Conservation (phyloP, 2,113 vertebrate genomes). For the Callionymus lyra region DNA sequence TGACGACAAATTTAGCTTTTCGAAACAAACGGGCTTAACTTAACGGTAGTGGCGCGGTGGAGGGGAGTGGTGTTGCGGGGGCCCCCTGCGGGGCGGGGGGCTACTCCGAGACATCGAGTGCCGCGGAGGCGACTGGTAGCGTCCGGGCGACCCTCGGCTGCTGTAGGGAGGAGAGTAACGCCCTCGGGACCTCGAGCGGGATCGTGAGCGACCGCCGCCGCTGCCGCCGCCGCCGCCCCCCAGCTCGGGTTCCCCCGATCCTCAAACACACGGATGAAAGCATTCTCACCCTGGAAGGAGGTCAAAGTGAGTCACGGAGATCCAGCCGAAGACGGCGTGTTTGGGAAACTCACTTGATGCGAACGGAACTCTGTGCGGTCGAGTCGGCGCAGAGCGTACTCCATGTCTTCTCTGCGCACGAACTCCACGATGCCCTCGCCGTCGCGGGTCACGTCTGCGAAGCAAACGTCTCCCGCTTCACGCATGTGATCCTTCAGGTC, state of each 20-base stretch:
- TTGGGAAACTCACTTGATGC: conserved; percentile 65
- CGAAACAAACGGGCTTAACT: no score
- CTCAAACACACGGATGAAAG: conserved; percentile 81
- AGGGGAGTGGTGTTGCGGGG: conserved; percentile 58
- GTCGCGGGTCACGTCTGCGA: conserved; percentile 76
- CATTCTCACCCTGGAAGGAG: conserved; percentile 75
- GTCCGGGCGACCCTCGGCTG: conserved; percentile 70
- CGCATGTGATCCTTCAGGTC: conserved; percentile 83
- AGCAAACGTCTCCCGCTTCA: conserved; percentile 79
- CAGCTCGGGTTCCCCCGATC: conserved; percentile 76
- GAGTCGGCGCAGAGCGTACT: conserved; percentile 73
- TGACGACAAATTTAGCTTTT: conserved; percentile 18
- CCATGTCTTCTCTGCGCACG: conserved; percentile 81
- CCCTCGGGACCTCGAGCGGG: conserved; percentile 81
- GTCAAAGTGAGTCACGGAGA: neutral
- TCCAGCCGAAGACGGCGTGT: neutral
- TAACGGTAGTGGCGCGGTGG: conserved; percentile 71
- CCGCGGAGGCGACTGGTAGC: conserved; percentile 79
- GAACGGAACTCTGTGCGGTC: conserved; percentile 78
- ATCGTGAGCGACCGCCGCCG: conserved; percentile 79
- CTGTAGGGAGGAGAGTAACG: conserved; percentile 81
- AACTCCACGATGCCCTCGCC: conserved; percentile 80
- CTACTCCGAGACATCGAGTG: conserved; percentile 68
- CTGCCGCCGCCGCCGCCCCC: no score
- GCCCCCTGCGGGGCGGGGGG: conserved; percentile 60